Conservation (phyloP, 1,140 invertebrate species). For the Calliopsis andreniformis region DNA sequence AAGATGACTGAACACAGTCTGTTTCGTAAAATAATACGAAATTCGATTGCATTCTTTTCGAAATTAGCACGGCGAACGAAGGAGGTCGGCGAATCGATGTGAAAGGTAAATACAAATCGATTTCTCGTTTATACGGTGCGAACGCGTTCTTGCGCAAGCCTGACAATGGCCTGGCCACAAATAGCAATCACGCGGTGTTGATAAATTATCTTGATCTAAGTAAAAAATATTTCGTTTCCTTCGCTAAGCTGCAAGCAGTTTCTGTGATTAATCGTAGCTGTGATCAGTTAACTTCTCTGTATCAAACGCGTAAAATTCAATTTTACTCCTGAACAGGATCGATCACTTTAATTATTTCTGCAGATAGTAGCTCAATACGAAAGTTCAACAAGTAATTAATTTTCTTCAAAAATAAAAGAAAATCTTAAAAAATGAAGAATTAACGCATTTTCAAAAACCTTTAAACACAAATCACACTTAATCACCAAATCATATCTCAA, state of each 20-base stretch:
- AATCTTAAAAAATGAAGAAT: no score
- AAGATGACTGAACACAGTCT: no score
- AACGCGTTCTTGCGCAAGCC: constrained; percentile 6
- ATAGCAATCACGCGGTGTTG: background rate
- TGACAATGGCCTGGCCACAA: background rate
- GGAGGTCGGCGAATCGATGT: background rate
- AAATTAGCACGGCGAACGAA: background rate
- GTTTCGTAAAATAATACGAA: background rate
- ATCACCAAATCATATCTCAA: no score
- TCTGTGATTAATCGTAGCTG: background rate
- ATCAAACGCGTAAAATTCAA: no score
- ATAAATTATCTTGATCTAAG: constrained; percentile 11
- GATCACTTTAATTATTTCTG: no score
- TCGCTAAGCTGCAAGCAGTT: background rate
- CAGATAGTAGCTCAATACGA: no score
- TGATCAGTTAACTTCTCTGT: no score
- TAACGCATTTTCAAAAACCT: no score
- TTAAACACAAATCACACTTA: no score
- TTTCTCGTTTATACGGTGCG: constrained; percentile 10
- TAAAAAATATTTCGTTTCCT: background rate
- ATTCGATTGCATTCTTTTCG: background rate
- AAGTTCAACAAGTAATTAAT: no score
- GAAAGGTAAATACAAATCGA: constrained; percentile 44
- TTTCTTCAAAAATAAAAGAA: no score
- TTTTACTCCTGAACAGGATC: no score